These are phyloP conservation scores for Cordilura impudica DNA, from an alignment of 2,888 invertebrate species.

Conservation along the genomic window DNA sequence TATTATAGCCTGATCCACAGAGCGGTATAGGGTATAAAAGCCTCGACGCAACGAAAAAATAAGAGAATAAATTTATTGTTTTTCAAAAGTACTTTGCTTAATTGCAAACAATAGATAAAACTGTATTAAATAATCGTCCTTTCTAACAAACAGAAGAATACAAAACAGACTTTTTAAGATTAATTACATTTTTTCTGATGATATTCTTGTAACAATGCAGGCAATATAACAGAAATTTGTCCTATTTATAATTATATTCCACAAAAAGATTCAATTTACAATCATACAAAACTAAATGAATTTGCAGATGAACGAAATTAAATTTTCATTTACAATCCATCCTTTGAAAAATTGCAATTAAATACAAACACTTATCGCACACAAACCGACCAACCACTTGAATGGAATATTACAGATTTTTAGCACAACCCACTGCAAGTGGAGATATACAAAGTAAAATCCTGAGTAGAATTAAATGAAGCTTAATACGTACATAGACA, in stretches of 20 bases:
- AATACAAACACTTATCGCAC: background rate
- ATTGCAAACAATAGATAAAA: too few relatives aligned
- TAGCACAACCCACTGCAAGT: constrained; percentile 11
- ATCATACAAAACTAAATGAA: background rate
- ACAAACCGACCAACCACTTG: background rate
- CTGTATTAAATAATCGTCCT: too few relatives aligned
- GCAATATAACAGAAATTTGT: too few relatives aligned
- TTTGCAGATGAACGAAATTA: background rate
- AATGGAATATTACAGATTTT: constrained; percentile 14
- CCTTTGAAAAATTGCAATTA: background rate
- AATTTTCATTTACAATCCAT: background rate
- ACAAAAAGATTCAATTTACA: background rate
- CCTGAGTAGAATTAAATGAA: constrained; percentile 52
- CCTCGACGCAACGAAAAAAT: too few relatives aligned
- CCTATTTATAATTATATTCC: background rate
- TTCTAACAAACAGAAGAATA: too few relatives aligned
- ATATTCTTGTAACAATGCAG: too few relatives aligned
- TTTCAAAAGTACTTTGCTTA: too few relatives aligned
- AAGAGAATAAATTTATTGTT: too few relatives aligned
- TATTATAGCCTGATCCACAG: too few relatives aligned
- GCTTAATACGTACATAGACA: constrained; percentile 56
- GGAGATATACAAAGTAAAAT: constrained; percentile 44
- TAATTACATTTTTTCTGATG: too few relatives aligned
- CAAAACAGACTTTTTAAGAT: too few relatives aligned
- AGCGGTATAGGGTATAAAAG: too few relatives aligned